Evolutionary conservation across 2,888 invertebrate species (phyloP), one percentile per base, ranked within the genome.

Genomic region (Ormia ochracea): DNA sequence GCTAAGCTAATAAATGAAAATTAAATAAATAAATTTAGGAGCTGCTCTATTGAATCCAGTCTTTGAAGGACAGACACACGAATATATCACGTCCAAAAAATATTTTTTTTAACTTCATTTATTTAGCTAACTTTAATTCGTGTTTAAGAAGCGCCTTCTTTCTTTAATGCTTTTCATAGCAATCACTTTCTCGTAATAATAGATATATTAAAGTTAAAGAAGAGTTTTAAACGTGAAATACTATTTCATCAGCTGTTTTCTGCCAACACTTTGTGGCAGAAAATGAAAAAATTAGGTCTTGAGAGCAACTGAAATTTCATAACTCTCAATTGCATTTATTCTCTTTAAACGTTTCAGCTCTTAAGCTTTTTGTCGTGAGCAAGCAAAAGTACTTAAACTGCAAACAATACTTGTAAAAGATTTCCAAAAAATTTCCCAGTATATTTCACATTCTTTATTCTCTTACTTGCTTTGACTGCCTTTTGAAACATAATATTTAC

Each of bases 351-450:
- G n/a, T n/a, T n/a, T 50, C 9, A 26, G 26, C 65, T 65, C 65
- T 65, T 65, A 50, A 50, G 28, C 7, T 50, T 9, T 23, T 43
- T 43, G 2, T 10, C 19, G 2, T 19, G 6, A 4, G 23, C 48
- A 48, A 7, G 4, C 14, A 28, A 17, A 14, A 14, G 3, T 7
- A 23, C 2, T 7, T 5, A n/a, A n/a, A n/a, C n/a, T n/a, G n/a
- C n/a, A n/a, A 23, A 2, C 14, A 14, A 28, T 50, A 50, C 14
- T 26, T 14, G 7, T 2, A 4, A 3, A 9, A 14, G 9, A 3
- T 9, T 0, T 28, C 12, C n/a, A n/a, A 9, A 10, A 41, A 61
- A 72, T 52, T 52, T 72, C 72, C 72, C 72, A 31, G 5, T 72
- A 61, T 72, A 50, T 72, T 61, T 54, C 10, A 0, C 7, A 10